Evolutionary conservation across 2,113 vertebrate genomes (phyloP).

Genomic region (Myiozetetes cayanensis): DNA sequence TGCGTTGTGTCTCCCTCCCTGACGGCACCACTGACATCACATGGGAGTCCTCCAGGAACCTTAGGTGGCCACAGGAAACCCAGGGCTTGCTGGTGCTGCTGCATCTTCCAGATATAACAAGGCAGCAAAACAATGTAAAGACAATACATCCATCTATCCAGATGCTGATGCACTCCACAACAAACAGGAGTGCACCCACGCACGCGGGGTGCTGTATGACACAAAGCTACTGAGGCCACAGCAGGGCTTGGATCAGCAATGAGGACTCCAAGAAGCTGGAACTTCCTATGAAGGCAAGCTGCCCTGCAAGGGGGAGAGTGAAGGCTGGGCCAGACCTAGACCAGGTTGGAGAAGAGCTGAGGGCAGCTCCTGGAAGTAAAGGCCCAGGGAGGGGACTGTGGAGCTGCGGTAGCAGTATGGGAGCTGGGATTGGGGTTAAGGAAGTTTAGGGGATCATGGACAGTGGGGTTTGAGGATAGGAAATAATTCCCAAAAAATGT

Average conservation of each 20-base stretch:
- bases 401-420: accelerated
- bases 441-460: background rate
- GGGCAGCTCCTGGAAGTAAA: background rate
- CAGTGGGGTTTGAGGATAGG: background rate
- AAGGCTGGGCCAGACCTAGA: background rate
- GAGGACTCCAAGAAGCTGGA: background rate
- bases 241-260: background rate
- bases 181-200: background rate
- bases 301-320: background rate
- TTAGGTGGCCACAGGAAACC: background rate
- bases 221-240: background rate
- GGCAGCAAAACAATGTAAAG: background rate
- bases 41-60: background rate
- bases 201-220: accelerated
- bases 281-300: background rate
- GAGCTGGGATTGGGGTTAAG: background rate
- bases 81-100: background rate
- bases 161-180: background rate
- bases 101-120: background rate
- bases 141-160: accelerated
- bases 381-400: background rate
- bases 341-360: background rate
- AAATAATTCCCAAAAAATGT: background rate
- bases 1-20: background rate
- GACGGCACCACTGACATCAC: background rate